Percentiles rank a stretch among this genome's conserved stretches.
Conservation (phyloP, 1,140 invertebrate species). For the Drosophila pseudoananassae region DNA sequence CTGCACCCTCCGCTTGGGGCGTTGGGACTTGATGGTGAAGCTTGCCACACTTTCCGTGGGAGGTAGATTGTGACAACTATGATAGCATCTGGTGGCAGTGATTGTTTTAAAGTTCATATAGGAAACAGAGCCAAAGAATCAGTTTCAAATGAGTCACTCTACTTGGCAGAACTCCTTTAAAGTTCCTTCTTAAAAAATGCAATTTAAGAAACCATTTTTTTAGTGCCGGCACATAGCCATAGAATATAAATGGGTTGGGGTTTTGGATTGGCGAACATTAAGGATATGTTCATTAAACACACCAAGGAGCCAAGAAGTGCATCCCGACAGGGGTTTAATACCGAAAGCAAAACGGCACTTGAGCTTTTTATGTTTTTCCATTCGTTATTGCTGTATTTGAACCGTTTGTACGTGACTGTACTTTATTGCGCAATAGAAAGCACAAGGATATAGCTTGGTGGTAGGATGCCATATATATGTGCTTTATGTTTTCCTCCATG, state of each 20-base stretch:
- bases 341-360: slow-evolving; percentile 16
- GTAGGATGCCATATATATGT: background rate
- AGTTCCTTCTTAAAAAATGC: background rate
- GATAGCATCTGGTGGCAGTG: slow-evolving; percentile 21
- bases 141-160: background rate
- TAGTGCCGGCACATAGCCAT: background rate
- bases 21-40: slow-evolving; percentile 13
- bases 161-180: background rate
- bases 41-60: background rate
- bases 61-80: slow-evolving; percentile 23
- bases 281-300: slow-evolving; percentile 23
- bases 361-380: slow-evolving; percentile 47
- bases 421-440: slow-evolving; percentile 48
- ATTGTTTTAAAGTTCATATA: slow-evolving; percentile 8
- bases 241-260: background rate
- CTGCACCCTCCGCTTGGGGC: slow-evolving; percentile 4
- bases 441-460: slow-evolving; percentile 5
- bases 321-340: slow-evolving; percentile 20
- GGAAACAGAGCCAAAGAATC: slow-evolving; percentile 7
- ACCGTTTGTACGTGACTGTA: slow-evolving; percentile 67
- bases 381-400: slow-evolving; percentile 61
- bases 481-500: background rate
- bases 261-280: slow-evolving; percentile 33
- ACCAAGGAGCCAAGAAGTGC: slow-evolving; percentile 27
- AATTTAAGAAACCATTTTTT: background rate